phyloP scores from a whole-genome alignment of 2,888 invertebrate genomes.

The Craniophora ligustri region DNA sequence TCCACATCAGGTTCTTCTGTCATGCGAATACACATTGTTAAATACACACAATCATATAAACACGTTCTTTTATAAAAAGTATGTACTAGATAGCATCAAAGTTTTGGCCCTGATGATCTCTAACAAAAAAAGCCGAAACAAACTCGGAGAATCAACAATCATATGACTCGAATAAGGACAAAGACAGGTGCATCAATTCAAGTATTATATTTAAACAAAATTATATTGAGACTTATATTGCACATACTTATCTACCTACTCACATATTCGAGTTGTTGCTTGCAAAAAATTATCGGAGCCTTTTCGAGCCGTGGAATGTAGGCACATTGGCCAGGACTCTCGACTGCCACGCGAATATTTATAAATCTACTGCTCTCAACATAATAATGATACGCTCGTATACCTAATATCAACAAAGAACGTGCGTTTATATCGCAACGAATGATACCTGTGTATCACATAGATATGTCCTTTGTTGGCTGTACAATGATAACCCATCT shows the following conservation, averaged over 20 bases:
- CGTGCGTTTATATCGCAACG: too few species aligned
- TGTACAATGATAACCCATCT: not conserved
- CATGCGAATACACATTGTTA: slow-evolving; percentile 11
- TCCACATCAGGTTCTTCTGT: slow-evolving; percentile 98
- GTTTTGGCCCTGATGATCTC: too few species aligned
- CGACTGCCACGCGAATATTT: slow-evolving; percentile 12
- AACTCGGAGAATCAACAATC: too few species aligned
- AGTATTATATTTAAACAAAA: too few species aligned
- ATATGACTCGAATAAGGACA: too few species aligned
- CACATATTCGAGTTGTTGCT: not conserved
- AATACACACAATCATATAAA: not conserved
- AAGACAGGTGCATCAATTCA: too few species aligned
- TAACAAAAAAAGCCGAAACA: too few species aligned
- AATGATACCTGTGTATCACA: too few species aligned
- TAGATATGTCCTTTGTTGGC: not conserved
- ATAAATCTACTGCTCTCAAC: slow-evolving; percentile 27
- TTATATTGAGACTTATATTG: too few species aligned
- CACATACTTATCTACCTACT: too few species aligned
- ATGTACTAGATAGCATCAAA: too few species aligned
- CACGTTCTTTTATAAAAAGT: too few species aligned
- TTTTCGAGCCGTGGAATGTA: slow-evolving; percentile 5
- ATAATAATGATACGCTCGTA: slow-evolving; percentile 11
- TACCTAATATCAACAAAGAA: not conserved
- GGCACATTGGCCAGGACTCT: not conserved
- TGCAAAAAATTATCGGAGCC: not conserved